Percentiles rank a stretch among this genome's conserved stretches.
Conservation (phyloP, 2,888 invertebrate species). For the Drosophila emarginata region DNA sequence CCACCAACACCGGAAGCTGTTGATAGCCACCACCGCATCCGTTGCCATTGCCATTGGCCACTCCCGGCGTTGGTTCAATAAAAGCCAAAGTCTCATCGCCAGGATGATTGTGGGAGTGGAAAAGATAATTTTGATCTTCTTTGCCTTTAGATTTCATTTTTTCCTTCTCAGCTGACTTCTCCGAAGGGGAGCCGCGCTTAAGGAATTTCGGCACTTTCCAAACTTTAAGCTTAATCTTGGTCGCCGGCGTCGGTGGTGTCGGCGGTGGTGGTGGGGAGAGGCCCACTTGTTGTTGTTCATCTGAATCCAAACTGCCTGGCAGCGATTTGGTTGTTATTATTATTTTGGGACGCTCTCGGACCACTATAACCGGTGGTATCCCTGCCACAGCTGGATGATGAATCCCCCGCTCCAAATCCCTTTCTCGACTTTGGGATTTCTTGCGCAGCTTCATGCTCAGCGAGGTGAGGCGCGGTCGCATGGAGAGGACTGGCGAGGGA, state of each 20-base stretch:
- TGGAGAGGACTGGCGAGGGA: slow-evolving; percentile 81
- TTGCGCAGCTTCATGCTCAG: slow-evolving; percentile 81
- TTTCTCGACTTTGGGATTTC: slow-evolving; percentile 74
- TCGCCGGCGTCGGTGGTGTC: slow-evolving; percentile 61
- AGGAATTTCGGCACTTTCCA: slow-evolving; percentile 89
- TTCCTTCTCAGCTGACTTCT: slow-evolving; percentile 8
- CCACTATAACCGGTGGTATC: slow-evolving; percentile 72
- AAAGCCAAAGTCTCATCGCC: slow-evolving; percentile 70
- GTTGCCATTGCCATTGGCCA: slow-evolving; percentile 18
- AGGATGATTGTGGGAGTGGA: slow-evolving; percentile 40
- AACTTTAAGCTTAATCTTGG: slow-evolving; percentile 83
- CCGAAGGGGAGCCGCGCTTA: slow-evolving; percentile 81
- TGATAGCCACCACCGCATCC: slow-evolving; percentile 84
- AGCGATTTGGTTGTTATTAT: slow-evolving; percentile 87
- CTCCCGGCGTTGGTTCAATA: slow-evolving; percentile 62
- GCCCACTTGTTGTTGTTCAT: slow-evolving; percentile 83
- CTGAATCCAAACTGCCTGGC: slow-evolving; percentile 92
- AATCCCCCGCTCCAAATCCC: slow-evolving; percentile 75
- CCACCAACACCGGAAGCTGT: slow-evolving; percentile 87
- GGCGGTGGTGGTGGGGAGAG: slow-evolving; percentile 58
- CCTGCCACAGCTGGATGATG: slow-evolving; percentile 62
- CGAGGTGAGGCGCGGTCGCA: slow-evolving; percentile 81
- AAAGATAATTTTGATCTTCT: slow-evolving; percentile 53
- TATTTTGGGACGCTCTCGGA: slow-evolving; percentile 82
- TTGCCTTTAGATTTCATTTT: slow-evolving; percentile 37